Evolutionary conservation across 2,113 vertebrate genomes (phyloP), one percentile per base, ranked within the genome.

Genomic region (Chionomys nivalis): DNA sequence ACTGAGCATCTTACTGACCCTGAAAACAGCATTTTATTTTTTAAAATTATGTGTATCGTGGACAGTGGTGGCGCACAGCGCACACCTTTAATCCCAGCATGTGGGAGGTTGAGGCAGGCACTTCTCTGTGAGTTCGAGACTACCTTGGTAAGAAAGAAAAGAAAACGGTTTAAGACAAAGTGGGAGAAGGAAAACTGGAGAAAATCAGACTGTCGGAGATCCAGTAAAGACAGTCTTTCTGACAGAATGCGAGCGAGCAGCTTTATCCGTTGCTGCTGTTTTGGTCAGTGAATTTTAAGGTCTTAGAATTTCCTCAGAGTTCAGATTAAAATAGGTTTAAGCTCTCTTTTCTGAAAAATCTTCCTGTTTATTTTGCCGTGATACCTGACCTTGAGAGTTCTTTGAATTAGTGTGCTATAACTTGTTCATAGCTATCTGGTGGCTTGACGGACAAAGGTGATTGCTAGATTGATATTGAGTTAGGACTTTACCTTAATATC

Each of bases 311-410:
- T 89, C 39, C 26, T 76, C 26, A 52, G 88, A 47, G 26, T 87
- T 70, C 33, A 82, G 23, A 44, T 83, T 82, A 33, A 31, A 31
- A 28, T 55, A 87, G 12, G 16, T 31, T 90, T 89, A 73, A 85
- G 19, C 13, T 77, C 0, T 94, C 26, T 16, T 82, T 39, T 26
- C 16, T 4, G 49, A 47, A 78, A 91, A n/a, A 86, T 90, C 31
- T 70, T 79, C 88, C 36, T 23, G 8, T 17, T 90, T 90, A 68
- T 90, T 24, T 52, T 90, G 5, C 90, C 19, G 55, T 88, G 63
- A 58, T 85, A 36, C 87, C 92, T 89, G 79, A 81, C 79, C 90
- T 88, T 91, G 63, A 87, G 12, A 42, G 61, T 87, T 93, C 87
- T 93, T 33, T 93, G 39, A 70, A 42, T 85, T 73, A 9, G 26